These are phyloP conservation scores for Capra hircus DNA, from an alignment of 2,113 vertebrate species.

Conservation along the genomic window DNA sequence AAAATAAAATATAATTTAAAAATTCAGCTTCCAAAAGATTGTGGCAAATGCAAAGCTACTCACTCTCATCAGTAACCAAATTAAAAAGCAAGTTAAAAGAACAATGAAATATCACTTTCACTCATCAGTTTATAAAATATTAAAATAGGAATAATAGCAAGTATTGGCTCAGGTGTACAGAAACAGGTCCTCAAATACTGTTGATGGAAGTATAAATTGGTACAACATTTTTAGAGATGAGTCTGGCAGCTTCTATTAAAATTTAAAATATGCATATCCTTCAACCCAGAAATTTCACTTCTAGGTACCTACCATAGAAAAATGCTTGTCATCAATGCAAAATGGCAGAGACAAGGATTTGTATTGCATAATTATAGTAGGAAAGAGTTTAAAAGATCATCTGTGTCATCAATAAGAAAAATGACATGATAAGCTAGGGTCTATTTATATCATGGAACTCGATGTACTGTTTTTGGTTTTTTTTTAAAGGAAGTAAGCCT, in stretches of 20 bases:
- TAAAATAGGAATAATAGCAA: background rate
- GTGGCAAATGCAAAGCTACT: background rate
- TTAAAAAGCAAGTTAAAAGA: conserved; percentile 21
- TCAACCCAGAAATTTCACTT: conserved; percentile 38
- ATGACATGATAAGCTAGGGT: background rate
- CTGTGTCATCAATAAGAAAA: background rate
- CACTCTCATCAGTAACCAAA: background rate
- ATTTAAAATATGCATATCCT: conserved; percentile 32
- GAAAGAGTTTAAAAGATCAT: background rate
- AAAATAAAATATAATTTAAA: background rate
- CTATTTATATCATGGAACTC: background rate
- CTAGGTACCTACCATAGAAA: background rate
- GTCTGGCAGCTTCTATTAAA: conserved; percentile 26
- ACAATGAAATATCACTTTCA: background rate
- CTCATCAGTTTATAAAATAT: conserved; percentile 24
- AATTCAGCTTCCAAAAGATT: background rate
- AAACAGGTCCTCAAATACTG: background rate
- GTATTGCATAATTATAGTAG: background rate
- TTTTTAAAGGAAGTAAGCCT: background rate
- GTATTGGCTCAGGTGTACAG: background rate
- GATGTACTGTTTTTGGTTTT: background rate
- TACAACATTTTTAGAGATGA: background rate
- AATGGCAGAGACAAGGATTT: background rate
- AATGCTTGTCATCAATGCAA: background rate
- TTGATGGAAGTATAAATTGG: background rate